Evolutionary conservation across 1,140 invertebrate genomes (phyloP).

Genomic region (Oncopeltus fasciatus): DNA sequence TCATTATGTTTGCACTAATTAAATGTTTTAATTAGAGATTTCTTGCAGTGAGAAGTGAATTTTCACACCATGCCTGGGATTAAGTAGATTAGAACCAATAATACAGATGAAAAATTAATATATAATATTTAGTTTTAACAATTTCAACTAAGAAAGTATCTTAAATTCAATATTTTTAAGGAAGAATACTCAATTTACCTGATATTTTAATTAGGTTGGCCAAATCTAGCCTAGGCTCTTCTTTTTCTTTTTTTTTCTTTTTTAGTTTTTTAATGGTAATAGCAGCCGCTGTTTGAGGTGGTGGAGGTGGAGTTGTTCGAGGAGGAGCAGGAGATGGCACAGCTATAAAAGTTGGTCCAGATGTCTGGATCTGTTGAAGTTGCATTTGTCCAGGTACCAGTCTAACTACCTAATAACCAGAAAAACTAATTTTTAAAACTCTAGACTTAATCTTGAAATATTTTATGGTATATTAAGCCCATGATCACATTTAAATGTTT

Average conservation of each 20-base stretch:
- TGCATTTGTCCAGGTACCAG: constrained; percentile 31
- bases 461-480: too few species aligned
- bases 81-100: too few species aligned
- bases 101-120: too few species aligned
- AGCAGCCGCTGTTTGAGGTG: constrained; percentile 24
- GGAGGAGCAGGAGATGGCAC: constrained; percentile 23
- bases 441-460: too few species aligned
- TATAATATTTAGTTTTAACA: too few species aligned
- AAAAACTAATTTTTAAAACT: too few species aligned
- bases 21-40: too few species aligned
- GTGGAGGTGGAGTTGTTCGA: constrained; percentile 9
- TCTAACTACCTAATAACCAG: constrained; percentile 24
- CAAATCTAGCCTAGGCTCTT: constrained; percentile 35
- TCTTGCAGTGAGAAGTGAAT: too few species aligned
- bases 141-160: too few species aligned
- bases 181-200: constrained; percentile 26
- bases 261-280: constrained; percentile 35
- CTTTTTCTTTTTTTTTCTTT: constrained; percentile 38
- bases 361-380: constrained; percentile 35
- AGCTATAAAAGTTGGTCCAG: constrained; percentile 34
- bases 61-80: too few species aligned
- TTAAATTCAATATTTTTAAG: neutral
- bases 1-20: too few species aligned
- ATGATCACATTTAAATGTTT: too few species aligned
- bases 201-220: constrained; percentile 41